A percentile compares a stretch with the other conserved stretches of the same genome.
phyloP scores from a whole-genome alignment of 2,113 vertebrate genomes.

The Meriones unguiculatus region DNA sequence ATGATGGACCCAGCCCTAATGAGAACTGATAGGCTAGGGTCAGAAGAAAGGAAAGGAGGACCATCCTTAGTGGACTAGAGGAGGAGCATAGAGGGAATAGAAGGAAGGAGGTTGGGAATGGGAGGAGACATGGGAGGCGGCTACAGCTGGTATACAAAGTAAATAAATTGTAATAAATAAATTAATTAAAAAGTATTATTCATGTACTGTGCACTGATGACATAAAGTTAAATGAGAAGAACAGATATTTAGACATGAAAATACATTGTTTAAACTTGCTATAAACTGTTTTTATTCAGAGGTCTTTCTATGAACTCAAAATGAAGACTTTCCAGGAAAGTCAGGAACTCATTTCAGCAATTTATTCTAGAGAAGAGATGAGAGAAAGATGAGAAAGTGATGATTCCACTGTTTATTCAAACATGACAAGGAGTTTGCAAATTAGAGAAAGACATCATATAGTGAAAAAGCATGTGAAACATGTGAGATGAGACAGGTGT shows the following conservation, averaged over 20 bases:
- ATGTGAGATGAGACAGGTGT: background rate
- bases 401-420: background rate
- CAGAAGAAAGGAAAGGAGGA: no score
- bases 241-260: no score
- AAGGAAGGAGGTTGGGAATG: no score
- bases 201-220: rapidly evolving
- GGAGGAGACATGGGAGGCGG: no score
- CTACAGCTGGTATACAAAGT: no score
- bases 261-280: background rate
- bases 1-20: no score
- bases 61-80: no score
- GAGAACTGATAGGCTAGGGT: no score
- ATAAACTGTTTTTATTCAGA: background rate
- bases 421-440: background rate
- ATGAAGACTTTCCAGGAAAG: background rate
- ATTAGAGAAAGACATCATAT: background rate
- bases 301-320: background rate
- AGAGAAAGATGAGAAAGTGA: background rate
- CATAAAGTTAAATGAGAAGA: background rate
- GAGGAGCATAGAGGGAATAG: no score
- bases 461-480: background rate
- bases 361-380: background rate
- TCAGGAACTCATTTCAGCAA: background rate
- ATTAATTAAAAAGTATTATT: background rate
- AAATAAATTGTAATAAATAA: no score